Conservation (phyloP, 2,113 vertebrate genomes). For the Thinocorus orbignyianus region DNA sequence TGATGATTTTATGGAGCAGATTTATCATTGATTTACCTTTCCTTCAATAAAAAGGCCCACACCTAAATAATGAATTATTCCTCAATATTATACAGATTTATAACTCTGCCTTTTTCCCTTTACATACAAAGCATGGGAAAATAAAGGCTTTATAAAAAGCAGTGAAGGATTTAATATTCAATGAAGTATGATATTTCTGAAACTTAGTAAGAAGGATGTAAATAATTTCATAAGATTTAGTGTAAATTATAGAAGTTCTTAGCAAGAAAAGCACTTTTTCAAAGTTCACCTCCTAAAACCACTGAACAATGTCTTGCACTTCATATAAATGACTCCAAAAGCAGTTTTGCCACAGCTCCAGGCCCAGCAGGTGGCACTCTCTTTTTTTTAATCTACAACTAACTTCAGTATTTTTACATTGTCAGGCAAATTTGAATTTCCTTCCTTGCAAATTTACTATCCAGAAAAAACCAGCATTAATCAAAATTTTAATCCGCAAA, state of each 20-base stretch:
- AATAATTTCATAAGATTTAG: not conserved
- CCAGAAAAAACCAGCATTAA: not conserved
- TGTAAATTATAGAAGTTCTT: not conserved
- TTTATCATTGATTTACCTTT: not conserved
- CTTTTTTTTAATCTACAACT: not conserved
- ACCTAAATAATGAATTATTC: not conserved
- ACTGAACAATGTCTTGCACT: not conserved
- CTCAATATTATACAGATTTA: not conserved
- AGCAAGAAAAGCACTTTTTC: not conserved
- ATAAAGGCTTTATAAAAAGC: not conserved
- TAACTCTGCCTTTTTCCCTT: not conserved
- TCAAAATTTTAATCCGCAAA: not conserved
- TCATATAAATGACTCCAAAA: not conserved
- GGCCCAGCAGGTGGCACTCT: constrained; percentile 34
- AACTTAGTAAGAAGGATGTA: not conserved
- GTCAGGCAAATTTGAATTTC: not conserved
- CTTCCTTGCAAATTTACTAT: not conserved
- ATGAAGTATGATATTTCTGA: not conserved
- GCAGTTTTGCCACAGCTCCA: not conserved
- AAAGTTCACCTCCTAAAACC: not conserved
- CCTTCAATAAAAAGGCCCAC: not conserved
- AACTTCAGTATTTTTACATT: not conserved
- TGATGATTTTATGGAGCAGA: not conserved
- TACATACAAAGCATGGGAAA: not conserved
- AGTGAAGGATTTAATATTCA: not conserved